These are phyloP conservation scores for Microcebus jonahi DNA, from an alignment of 2,113 vertebrate genomes.

Conservation along the genomic window DNA sequence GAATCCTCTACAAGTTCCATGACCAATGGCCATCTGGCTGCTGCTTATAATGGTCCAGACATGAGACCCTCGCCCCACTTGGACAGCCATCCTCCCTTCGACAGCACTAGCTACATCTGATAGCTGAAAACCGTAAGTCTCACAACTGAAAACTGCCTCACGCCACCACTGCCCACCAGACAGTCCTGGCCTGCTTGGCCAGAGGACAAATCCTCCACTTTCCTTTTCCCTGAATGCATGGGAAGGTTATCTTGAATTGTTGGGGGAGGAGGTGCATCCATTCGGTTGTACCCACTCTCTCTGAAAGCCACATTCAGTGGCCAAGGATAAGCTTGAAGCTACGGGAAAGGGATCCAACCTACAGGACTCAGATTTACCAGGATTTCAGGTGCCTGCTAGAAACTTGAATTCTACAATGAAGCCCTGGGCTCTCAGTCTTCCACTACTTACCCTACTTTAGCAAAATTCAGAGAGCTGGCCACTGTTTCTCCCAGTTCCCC, in stretches of 20 bases:
- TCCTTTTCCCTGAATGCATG: neutral
- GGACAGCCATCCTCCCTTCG: neutral
- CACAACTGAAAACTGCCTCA: neutral
- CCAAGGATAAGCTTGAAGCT: neutral
- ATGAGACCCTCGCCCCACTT: neutral
- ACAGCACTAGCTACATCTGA: neutral
- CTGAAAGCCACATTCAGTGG: neutral
- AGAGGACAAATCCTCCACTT: neutral
- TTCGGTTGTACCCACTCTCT: neutral
- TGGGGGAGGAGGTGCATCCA: neutral
- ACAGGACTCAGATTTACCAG: neutral
- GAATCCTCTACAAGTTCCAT: neutral
- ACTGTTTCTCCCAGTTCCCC: neutral
- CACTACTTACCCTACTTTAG: neutral
- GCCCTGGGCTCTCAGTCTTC: neutral
- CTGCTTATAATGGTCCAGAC: neutral
- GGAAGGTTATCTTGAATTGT: neutral
- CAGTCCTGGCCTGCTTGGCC: neutral
- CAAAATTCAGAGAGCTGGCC: neutral
- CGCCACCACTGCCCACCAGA: neutral
- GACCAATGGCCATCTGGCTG: neutral
- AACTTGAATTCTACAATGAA: neutral
- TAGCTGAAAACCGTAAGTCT: no score
- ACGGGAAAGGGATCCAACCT: neutral
- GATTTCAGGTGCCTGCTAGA: conserved; percentile 7